Conservation (phyloP, 1,140 invertebrate species). For the Drosophila micromelanica region DNA sequence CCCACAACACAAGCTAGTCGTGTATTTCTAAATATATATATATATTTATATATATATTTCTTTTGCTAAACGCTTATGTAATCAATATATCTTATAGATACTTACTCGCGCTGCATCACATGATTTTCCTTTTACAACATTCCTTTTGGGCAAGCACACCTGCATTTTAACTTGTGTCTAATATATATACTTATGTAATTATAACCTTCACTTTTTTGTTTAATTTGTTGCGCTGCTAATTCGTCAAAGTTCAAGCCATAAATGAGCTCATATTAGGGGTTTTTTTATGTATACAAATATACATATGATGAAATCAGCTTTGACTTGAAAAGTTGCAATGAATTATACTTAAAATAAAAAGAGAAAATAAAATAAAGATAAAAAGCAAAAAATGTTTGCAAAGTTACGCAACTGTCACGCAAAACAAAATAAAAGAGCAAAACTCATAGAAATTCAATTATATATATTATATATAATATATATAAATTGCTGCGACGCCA, state of each 20-base stretch:
- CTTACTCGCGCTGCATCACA: neutral
- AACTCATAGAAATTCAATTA: neutral
- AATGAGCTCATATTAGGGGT: conserved; percentile 55
- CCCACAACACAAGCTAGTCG: conserved; percentile 1
- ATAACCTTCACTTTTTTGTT: neutral
- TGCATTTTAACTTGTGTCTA: neutral
- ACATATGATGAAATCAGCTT: conserved; percentile 58
- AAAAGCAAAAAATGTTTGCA: conserved; percentile 18
- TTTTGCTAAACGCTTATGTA: conserved; percentile 1
- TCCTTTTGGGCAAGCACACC: too few species aligned
- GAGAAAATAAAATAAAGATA: conserved; percentile 4
- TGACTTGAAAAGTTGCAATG: conserved; percentile 43
- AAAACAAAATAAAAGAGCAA: neutral
- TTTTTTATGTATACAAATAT: conserved; percentile 7
- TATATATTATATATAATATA: neutral
- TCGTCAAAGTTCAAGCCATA: conserved; percentile 14
- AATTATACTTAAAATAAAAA: conserved; percentile 51
- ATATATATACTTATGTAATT: neutral
- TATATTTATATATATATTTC: neutral
- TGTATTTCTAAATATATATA: neutral
- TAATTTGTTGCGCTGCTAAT: neutral
- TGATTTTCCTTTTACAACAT: neutral
- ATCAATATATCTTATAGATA: neutral
- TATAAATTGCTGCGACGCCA: too few species aligned
- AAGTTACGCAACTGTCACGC: neutral